Percentiles rank a stretch among this genome's conserved stretches.
These are phyloP conservation scores for Gobionotothen gibberifrons DNA, from an alignment of 2,797 vertebrate species.

Conservation along the genomic window DNA sequence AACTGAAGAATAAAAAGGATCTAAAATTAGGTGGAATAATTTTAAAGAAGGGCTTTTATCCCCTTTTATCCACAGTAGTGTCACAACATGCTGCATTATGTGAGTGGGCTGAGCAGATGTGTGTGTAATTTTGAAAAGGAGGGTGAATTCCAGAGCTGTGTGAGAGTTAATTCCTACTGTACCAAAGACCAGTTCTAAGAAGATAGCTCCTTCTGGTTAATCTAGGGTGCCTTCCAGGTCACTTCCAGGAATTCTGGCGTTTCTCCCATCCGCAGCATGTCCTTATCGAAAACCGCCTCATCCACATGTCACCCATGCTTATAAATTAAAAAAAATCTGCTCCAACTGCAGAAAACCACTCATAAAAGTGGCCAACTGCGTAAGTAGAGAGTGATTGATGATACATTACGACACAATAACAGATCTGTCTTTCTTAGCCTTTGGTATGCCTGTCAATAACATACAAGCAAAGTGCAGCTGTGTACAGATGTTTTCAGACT, in stretches of 20 bases:
- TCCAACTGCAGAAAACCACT: conserved; percentile 60
- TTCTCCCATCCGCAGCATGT: conserved; percentile 33
- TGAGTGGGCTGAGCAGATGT: conserved; percentile 50
- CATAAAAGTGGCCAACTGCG: conserved; percentile 52
- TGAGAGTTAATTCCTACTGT: conserved; percentile 40
- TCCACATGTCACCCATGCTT: conserved; percentile 49
- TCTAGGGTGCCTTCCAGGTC: conserved; percentile 55
- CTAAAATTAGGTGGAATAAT: background rate
- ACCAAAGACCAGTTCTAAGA: conserved; percentile 39
- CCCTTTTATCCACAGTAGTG: conserved; percentile 57
- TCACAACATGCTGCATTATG: conserved; percentile 63
- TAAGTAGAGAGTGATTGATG: conserved; percentile 43
- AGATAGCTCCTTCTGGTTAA: conserved; percentile 40
- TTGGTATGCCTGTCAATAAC: conserved; percentile 3
- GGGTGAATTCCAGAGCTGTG: conserved; percentile 65
- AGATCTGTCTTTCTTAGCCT: conserved; percentile 21
- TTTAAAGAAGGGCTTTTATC: conserved; percentile 31
- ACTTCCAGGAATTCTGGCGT: conserved; percentile 55
- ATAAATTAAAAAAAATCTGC: conserved; percentile 48
- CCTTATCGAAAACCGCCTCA: conserved; percentile 41
- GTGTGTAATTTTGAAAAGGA: conserved; percentile 71
- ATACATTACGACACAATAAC: conserved; percentile 43
- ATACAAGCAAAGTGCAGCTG: conserved; percentile 17
- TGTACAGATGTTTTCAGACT: conserved; percentile 32
- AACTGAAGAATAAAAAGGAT: conserved; percentile 27